These are phyloP conservation scores for Vanessa cardui DNA, from an alignment of 2,888 invertebrate species.

Conservation along the genomic window DNA sequence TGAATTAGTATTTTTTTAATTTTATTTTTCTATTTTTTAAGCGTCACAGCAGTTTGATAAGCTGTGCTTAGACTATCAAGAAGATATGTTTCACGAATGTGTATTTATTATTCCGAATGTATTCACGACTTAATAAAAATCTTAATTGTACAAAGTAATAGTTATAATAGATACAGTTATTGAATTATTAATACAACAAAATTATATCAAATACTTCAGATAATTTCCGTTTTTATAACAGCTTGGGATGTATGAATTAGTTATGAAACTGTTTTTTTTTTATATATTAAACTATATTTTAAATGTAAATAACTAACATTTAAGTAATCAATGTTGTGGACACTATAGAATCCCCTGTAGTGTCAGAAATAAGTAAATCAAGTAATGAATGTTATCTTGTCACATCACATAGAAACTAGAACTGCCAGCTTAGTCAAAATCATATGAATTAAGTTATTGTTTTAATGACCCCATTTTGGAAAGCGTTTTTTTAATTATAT, in stretches of 20 bases:
- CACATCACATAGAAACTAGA: constrained; percentile 30
- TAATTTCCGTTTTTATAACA: not conserved
- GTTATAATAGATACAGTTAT: no score
- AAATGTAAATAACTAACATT: not conserved
- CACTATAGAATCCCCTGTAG: not conserved
- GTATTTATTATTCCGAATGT: no score
- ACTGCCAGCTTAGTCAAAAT: constrained; percentile 31
- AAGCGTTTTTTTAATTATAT: not conserved
- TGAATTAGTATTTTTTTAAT: constrained; percentile 19
- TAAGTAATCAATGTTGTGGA: not conserved
- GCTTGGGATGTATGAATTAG: no score
- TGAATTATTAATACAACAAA: no score
- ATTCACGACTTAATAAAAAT: no score
- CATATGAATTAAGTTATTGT: constrained; percentile 4
- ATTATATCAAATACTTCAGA: not conserved
- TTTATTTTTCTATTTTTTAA: no score
- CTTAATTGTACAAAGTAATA: no score
- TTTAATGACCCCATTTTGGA: constrained; percentile 5
- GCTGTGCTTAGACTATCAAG: no score
- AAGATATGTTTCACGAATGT: no score
- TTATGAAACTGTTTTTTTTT: not conserved
- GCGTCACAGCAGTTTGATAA: no score
- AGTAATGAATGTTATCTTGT: constrained; percentile 5
- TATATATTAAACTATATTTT: not conserved
- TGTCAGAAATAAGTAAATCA: not conserved